phyloP scores from a whole-genome alignment of 2,888 invertebrate genomes.

The Drosophila paramelanica region DNA sequence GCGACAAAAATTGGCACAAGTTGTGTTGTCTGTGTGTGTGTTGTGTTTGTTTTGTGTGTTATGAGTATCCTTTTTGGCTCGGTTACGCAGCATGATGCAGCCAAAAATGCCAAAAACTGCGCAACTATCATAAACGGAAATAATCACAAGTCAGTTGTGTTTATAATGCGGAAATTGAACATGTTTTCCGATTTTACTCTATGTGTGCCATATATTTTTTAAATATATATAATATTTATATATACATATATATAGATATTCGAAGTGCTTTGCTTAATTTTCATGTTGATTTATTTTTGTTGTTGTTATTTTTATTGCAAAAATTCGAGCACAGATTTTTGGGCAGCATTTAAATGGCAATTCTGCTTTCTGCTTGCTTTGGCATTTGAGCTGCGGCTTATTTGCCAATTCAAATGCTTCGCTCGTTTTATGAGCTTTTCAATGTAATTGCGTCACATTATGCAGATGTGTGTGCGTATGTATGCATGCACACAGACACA shows the following conservation, averaged over 20 bases:
- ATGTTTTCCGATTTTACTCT: conserved; percentile 16
- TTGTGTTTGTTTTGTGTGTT: neutral
- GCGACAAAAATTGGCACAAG: conserved; percentile 34
- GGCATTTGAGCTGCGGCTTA: conserved; percentile 42
- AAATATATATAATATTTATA: neutral
- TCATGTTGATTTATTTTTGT: neutral
- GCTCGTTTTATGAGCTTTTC: conserved; percentile 62
- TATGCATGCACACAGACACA: neutral
- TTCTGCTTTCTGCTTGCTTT: conserved; percentile 31
- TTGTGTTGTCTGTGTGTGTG: neutral
- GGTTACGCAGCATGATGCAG: conserved; percentile 36
- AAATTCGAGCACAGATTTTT: conserved; percentile 19
- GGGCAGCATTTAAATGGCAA: conserved; percentile 32
- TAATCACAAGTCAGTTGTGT: conserved; percentile 61
- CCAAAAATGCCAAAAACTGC: conserved; percentile 35
- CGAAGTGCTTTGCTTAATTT: conserved; percentile 3
- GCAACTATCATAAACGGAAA: conserved; percentile 51
- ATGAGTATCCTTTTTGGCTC: conserved; percentile 22
- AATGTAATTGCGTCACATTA: conserved; percentile 71
- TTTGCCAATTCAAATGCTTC: conserved; percentile 49
- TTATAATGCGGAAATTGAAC: conserved; percentile 55
- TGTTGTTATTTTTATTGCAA: conserved; percentile 4
- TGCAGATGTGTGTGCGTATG: conserved; percentile 42
- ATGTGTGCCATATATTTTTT: neutral
- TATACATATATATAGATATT: neutral